phyloP scores from a whole-genome alignment of 2,113 vertebrate genomes.

The Neogobius melanostomus region DNA sequence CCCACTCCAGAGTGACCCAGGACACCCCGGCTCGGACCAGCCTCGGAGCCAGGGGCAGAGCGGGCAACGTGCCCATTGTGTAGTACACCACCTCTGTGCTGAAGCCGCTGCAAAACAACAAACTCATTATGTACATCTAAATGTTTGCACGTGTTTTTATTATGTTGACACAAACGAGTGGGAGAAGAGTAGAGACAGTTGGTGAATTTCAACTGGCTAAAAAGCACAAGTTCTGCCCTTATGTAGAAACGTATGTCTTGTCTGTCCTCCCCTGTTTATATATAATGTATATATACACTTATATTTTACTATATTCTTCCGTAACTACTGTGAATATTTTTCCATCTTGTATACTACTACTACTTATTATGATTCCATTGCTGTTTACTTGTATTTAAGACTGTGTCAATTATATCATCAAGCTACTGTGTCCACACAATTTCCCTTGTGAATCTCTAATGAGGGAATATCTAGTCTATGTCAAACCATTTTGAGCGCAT shows the following conservation, averaged over 20 bases:
- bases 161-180: neutral
- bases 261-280: too few relatives aligned
- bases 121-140: constrained; percentile 1
- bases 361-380: too few relatives aligned
- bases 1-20: constrained; percentile 94
- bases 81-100: constrained; percentile 93
- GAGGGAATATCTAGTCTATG: neutral
- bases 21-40: constrained; percentile 90
- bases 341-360: too few relatives aligned
- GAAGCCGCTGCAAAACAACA: constrained; percentile 80
- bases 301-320: too few relatives aligned
- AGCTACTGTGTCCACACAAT: too few relatives aligned
- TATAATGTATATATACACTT: too few relatives aligned
- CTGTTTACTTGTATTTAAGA: too few relatives aligned
- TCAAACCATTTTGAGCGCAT: neutral
- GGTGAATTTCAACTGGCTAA: neutral
- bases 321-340: too few relatives aligned
- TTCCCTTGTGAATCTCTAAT: too few relatives aligned
- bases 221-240: too few relatives aligned
- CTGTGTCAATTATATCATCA: too few relatives aligned
- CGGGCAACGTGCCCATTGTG: constrained; percentile 91
- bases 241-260: too few relatives aligned
- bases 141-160: neutral
- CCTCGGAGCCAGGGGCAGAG: constrained; percentile 88
- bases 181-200: neutral